These are phyloP conservation scores for Littorina saxatilis DNA, from an alignment of 1,140 invertebrate species.

Conservation along the genomic window DNA sequence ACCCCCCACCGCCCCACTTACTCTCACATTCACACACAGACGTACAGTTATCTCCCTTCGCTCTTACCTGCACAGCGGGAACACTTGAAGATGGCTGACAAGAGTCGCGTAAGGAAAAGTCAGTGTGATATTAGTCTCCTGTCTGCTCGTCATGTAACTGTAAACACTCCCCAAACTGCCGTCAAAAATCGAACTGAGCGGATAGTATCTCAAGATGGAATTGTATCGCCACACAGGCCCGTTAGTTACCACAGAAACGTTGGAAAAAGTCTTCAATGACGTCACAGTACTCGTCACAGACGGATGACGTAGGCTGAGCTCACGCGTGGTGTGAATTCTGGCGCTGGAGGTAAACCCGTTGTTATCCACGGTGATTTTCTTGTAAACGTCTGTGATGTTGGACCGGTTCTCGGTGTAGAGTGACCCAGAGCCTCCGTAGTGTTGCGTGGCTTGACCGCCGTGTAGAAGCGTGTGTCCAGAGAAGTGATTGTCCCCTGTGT, in stretches of 20 bases:
- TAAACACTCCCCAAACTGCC: neutral
- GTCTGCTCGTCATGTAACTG: slow-evolving; percentile 21
- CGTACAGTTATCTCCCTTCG: neutral
- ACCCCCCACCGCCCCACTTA: too few species aligned
- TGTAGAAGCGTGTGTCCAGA: slow-evolving; percentile 57
- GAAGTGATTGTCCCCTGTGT: slow-evolving; percentile 56
- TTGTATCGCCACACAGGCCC: slow-evolving; percentile 26
- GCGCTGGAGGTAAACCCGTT: slow-evolving; percentile 49
- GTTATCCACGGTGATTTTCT: slow-evolving; percentile 52
- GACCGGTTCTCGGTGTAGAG: slow-evolving; percentile 54
- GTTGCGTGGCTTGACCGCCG: slow-evolving; percentile 54
- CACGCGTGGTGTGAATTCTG: slow-evolving; percentile 53
- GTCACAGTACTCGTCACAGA: neutral
- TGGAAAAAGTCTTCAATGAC: slow-evolving; percentile 39
- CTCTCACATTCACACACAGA: too few species aligned
- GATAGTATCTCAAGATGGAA: neutral
- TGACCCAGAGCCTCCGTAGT: slow-evolving; percentile 63
- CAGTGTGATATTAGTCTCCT: neutral
- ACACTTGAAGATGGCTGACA: slow-evolving; percentile 40
- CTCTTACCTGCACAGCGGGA: slow-evolving; percentile 26
- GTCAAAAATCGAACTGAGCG: slow-evolving; percentile 1
- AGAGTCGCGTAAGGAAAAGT: slow-evolving; percentile 24
- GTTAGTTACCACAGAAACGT: slow-evolving; percentile 44
- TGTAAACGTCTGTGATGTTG: slow-evolving; percentile 36
- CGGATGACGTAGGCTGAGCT: slow-evolving; percentile 43